These are phyloP conservation scores for Taphrorychus bicolor DNA, from an alignment of 2,888 invertebrate species.

Conservation along the genomic window DNA sequence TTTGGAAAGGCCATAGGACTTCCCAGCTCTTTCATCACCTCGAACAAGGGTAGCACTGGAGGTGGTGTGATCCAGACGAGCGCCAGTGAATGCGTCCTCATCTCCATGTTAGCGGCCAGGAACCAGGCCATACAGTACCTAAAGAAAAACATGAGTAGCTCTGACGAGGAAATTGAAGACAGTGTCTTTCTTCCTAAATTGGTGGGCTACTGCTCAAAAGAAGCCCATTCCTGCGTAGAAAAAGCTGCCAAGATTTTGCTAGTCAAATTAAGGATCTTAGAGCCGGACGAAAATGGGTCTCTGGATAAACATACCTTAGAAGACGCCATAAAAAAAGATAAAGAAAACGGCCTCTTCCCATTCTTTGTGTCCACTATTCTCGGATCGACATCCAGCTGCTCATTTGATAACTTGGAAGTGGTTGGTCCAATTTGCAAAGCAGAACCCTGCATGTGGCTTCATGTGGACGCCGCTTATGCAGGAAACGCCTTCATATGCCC, in stretches of 20 bases:
- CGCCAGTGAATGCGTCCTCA: slow-evolving; percentile 83
- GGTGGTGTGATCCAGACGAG: slow-evolving; percentile 86
- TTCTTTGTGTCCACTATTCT: slow-evolving; percentile 85
- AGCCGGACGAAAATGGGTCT: slow-evolving; percentile 72
- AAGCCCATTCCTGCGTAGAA: slow-evolving; percentile 79
- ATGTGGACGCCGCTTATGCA: slow-evolving; percentile 88
- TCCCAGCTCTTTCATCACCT: slow-evolving; percentile 70
- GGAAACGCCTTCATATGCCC: slow-evolving; percentile 88
- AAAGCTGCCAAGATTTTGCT: slow-evolving; percentile 82
- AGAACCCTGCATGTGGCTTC: slow-evolving; percentile 77
- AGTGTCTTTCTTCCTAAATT: slow-evolving; percentile 77
- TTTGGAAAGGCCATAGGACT: slow-evolving; percentile 77
- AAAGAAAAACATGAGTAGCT: slow-evolving; percentile 60
- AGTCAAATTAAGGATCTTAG: slow-evolving; percentile 74
- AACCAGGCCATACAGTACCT: slow-evolving; percentile 72
- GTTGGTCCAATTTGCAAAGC: slow-evolving; percentile 75
- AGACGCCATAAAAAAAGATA: slow-evolving; percentile 74
- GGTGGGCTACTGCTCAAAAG: slow-evolving; percentile 77
- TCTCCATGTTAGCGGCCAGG: slow-evolving; percentile 78
- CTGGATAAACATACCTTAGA: slow-evolving; percentile 70
- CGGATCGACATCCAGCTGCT: slow-evolving; percentile 84
- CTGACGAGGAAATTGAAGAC: slow-evolving; percentile 64
- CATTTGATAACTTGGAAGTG: slow-evolving; percentile 82
- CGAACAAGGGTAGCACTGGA: slow-evolving; percentile 66
- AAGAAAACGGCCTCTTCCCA: slow-evolving; percentile 76